Conservation (phyloP, 2,888 invertebrate genomes). For the Xestia c-nigrum region DNA sequence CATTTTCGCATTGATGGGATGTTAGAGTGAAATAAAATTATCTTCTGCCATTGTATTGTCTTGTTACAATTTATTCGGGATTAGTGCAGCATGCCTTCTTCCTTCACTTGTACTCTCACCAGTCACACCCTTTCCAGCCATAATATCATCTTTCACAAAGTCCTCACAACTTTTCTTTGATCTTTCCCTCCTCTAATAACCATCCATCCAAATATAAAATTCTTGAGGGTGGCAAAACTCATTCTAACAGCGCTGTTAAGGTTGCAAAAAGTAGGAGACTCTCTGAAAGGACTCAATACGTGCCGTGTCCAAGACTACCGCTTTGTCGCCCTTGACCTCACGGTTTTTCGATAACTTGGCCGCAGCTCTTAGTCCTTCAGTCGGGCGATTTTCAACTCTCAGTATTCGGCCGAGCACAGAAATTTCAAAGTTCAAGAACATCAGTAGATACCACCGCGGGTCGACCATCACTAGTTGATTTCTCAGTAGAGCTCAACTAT, state of each 20-base stretch:
- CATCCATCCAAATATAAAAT: neutral
- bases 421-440: neutral
- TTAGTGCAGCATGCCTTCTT: neutral
- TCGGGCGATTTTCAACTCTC: neutral
- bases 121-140: neutral
- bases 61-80: neutral
- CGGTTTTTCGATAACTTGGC: neutral
- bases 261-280: neutral
- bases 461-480: neutral
- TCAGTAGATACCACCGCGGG: neutral
- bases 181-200: neutral
- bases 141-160: neutral
- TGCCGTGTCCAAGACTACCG: neutral
- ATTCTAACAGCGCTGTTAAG: neutral
- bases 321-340: conserved; percentile 7
- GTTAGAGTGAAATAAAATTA: neutral
- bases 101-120: neutral
- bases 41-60: neutral
- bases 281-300: neutral
- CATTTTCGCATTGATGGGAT: neutral
- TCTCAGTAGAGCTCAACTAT: conserved; percentile 2
- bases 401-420: neutral
- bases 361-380: neutral
- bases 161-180: neutral
- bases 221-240: neutral